These are phyloP conservation scores for Stomatorhinus walkeri DNA, from an alignment of 2,797 vertebrate genomes.

Conservation along the genomic window DNA sequence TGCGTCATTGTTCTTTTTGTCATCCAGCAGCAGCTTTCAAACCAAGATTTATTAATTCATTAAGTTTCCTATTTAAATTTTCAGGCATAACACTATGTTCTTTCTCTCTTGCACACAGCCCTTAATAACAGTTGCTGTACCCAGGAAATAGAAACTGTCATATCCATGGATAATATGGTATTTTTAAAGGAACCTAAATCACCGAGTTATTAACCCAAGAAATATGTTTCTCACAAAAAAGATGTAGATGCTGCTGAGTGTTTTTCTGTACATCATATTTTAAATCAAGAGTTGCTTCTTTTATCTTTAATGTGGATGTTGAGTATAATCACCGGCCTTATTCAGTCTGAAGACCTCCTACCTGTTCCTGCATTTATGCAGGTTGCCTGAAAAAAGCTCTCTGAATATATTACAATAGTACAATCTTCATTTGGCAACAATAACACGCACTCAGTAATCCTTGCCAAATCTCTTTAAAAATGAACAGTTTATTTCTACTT, in stretches of 20 bases:
- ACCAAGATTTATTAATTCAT: constrained; percentile 73
- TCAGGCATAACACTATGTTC: constrained; percentile 60
- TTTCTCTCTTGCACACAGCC: constrained; percentile 51
- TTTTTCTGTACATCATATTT: neutral
- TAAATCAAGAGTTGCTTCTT: neutral
- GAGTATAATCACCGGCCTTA: neutral
- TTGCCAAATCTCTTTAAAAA: constrained; percentile 6
- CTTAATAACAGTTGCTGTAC: constrained; percentile 54
- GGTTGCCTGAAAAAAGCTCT: neutral
- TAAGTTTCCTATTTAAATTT: constrained; percentile 65
- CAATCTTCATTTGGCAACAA: neutral
- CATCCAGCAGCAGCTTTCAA: constrained; percentile 52
- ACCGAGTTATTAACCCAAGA: constrained; percentile 41
- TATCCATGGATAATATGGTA: constrained; percentile 27
- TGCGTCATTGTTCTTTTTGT: constrained; percentile 60
- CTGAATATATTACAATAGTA: neutral
- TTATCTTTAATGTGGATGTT: neutral
- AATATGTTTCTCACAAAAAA: neutral
- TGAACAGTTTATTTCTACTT: neutral
- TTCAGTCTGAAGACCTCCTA: neutral
- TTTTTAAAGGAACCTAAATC: constrained; percentile 1
- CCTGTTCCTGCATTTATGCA: neutral
- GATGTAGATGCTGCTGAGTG: neutral
- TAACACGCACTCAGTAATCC: neutral
- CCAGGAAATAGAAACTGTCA: constrained; percentile 35